Evolutionary conservation across 2,888 invertebrate genomes (phyloP), one percentile per base, ranked within the genome.

Genomic region (Tetropium fuscum): DNA sequence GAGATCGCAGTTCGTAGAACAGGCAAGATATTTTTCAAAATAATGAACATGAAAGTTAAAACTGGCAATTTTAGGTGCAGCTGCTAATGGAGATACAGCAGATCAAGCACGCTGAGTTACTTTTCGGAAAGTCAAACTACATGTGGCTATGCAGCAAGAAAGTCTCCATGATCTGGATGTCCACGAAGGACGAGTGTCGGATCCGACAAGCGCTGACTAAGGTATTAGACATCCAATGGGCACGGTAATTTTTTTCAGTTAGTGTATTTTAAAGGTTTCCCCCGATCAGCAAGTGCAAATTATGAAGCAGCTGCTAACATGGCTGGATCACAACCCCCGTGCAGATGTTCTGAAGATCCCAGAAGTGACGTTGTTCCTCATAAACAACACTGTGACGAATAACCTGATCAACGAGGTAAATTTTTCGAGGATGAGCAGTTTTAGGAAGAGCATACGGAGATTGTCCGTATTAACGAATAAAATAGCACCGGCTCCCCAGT

Each of bases 211-310:
- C 69, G 27, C 59, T 78, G 19, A 67, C 48, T 10, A 77, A 75
- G 66, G 79, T 79, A n/a, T n/a, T n/a, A n/a, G n/a, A n/a, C n/a
- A n/a, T n/a, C n/a, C n/a, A n/a, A n/a, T n/a, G n/a, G n/a, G n/a
- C n/a, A n/a, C n/a, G n/a, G n/a, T n/a, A n/a, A n/a, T n/a, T n/a
- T n/a, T n/a, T n/a, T n/a, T 13, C 7, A 16, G 13, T 5, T 38
- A 16, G 27, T 55, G 57, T 41, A 74, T 90, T 10, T 90, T 71
- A 27, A 45, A 79, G 79, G 65, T 79, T 25, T 73, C 71, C 20
- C 59, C 70, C 20, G 74, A 76, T 3, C 74, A 79, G 58, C 71
- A 74, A 64, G 70, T 75, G 5, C 68, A 73, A 48, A 73, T 77
- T 10, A 69, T 79, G 56, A 73, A 74, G 41, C 73, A 74, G 57